Conservation (phyloP, 2,888 invertebrate genomes). For the Aphodius sticticus region DNA sequence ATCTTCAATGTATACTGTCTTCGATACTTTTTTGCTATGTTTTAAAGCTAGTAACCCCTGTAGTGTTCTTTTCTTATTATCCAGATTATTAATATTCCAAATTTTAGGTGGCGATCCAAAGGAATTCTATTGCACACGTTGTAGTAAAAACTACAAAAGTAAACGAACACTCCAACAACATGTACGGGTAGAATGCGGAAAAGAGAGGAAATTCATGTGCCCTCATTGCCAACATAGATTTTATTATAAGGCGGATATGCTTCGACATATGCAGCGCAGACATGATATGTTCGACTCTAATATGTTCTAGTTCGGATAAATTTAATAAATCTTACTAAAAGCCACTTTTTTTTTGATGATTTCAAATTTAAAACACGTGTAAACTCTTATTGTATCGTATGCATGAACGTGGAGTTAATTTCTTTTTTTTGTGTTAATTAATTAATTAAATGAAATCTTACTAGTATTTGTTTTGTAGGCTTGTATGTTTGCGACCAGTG, state of each 20-base stretch:
- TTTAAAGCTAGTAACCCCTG: background rate
- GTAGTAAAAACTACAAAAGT: conserved; percentile 7
- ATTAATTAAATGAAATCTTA: background rate
- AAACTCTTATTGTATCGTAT: background rate
- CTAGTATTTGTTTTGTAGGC: background rate
- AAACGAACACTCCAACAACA: conserved; percentile 14
- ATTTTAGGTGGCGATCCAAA: background rate
- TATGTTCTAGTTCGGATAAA: background rate
- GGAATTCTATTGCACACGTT: background rate
- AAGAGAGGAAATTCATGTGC: conserved; percentile 26
- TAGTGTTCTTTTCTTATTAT: background rate
- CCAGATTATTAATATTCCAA: background rate
- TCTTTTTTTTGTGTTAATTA: background rate
- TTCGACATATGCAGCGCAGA: conserved; percentile 29
- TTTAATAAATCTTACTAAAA: too few species aligned
- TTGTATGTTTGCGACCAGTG: conserved; percentile 20
- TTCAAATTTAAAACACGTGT: too few species aligned
- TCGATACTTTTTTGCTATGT: too few species aligned
- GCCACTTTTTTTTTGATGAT: too few species aligned
- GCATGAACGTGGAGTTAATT: background rate
- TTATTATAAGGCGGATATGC: conserved; percentile 35
- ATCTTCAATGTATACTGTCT: too few species aligned
- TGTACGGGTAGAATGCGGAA: conserved; percentile 6
- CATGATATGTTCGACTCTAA: background rate
- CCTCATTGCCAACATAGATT: conserved; percentile 32